These are phyloP conservation scores for Lordiphosa andalusiaca DNA, from an alignment of 2,888 invertebrate genomes.

Conservation along the genomic window DNA sequence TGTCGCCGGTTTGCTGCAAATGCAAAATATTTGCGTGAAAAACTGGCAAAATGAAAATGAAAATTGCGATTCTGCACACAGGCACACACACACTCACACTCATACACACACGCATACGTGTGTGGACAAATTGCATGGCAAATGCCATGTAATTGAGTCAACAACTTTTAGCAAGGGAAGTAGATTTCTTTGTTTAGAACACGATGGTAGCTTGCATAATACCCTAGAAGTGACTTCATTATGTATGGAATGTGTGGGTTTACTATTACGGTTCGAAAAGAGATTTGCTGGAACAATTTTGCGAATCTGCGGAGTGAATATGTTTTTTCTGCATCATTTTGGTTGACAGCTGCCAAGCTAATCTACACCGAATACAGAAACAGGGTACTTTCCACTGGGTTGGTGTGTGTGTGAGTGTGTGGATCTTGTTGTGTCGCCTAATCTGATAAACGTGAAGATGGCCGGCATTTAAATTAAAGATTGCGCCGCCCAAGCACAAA, in stretches of 20 bases:
- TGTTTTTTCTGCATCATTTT: no score
- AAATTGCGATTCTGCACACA: slow-evolving; percentile 43
- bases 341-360: no score
- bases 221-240: no score
- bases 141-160: slow-evolving; percentile 67
- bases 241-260: no score
- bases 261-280: no score
- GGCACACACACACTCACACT: slow-evolving; percentile 9
- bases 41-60: slow-evolving; percentile 60
- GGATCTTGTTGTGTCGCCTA: slow-evolving; percentile 43
- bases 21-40: slow-evolving; percentile 65
- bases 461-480: slow-evolving; percentile 74
- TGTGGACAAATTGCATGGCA: slow-evolving; percentile 58
- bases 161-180: slow-evolving; percentile 23
- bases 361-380: no score
- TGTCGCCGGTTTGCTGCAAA: slow-evolving; percentile 72
- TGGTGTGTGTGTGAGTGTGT: slow-evolving; percentile 5
- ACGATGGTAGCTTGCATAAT: no score
- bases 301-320: no score
- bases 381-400: not conserved
- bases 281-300: no score
- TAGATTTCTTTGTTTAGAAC: slow-evolving; percentile 9
- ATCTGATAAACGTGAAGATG: slow-evolving; percentile 71
- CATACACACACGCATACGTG: not conserved
- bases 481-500: slow-evolving; percentile 59